These are phyloP conservation scores for Dermatophagoides farinae DNA, from an alignment of 1,140 invertebrate species.

Conservation along the genomic window DNA sequence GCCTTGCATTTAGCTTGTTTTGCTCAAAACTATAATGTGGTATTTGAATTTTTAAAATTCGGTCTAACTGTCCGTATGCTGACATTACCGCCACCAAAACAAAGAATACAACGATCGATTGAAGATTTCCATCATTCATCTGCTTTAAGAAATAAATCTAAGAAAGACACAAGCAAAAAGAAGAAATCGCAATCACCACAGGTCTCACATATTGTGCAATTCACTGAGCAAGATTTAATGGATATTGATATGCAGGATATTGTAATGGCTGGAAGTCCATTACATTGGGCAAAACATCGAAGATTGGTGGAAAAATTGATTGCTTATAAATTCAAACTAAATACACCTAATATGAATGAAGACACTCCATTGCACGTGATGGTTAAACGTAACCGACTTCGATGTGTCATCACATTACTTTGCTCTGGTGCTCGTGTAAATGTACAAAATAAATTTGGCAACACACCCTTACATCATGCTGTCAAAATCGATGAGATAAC, in stretches of 20 bases:
- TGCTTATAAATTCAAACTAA: slow-evolving; percentile 58
- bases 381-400: slow-evolving; percentile 22
- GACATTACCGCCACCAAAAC: not conserved
- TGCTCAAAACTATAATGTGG: not conserved
- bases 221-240: slow-evolving; percentile 6
- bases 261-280: slow-evolving; percentile 67
- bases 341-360: slow-evolving; percentile 57
- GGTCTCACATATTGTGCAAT: not conserved
- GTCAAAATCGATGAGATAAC: slow-evolving; percentile 19
- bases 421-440: slow-evolving; percentile 5
- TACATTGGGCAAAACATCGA: slow-evolving; percentile 72
- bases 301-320: slow-evolving; percentile 43
- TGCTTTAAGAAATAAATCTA: not conserved
- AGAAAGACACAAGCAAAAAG: not conserved
- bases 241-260: slow-evolving; percentile 40
- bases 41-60: slow-evolving; percentile 6
- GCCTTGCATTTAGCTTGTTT: slow-evolving; percentile 12
- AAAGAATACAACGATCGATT: no score
- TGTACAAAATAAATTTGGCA: slow-evolving; percentile 26
- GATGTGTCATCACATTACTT: slow-evolving; percentile 28
- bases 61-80: slow-evolving; percentile 1
- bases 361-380: slow-evolving; percentile 69
- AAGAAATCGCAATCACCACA: not conserved
- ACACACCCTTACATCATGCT: slow-evolving; percentile 51
- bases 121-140: not conserved